Evolutionary conservation across 1,140 invertebrate species (phyloP).

Genomic region (Stegodyphus mimosarum): DNA sequence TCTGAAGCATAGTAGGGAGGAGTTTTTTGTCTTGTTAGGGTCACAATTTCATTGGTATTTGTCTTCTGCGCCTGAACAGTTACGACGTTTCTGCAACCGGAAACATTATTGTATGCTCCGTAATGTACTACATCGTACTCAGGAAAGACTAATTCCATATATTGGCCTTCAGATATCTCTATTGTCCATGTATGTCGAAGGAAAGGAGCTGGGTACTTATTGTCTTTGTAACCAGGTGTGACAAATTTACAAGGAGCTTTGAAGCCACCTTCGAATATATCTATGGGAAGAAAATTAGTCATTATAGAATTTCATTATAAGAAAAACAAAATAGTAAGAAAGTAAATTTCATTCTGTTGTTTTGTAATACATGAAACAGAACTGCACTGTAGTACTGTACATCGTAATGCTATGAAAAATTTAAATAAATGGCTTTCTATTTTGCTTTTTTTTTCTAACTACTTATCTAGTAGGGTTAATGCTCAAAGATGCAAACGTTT

Average conservation of each 20-base stretch:
- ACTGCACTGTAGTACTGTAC: too few species aligned
- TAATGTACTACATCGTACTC: slow-evolving; percentile 63
- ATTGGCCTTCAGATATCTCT: slow-evolving; percentile 39
- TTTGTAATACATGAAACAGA: too few species aligned
- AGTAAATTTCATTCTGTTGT: too few species aligned
- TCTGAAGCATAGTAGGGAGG: slow-evolving; percentile 62
- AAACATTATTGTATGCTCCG: slow-evolving; percentile 62
- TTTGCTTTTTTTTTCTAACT: too few species aligned
- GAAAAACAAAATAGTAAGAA: too few species aligned
- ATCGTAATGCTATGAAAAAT: too few species aligned
- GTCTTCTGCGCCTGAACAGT: slow-evolving; percentile 17
- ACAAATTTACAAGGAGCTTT: slow-evolving; percentile 55
- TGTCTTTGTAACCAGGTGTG: slow-evolving; percentile 52
- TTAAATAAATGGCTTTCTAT: too few species aligned
- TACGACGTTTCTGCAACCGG: slow-evolving; percentile 55
- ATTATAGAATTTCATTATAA: background rate
- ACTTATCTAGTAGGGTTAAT: too few species aligned
- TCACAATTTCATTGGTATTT: slow-evolving; percentile 1
- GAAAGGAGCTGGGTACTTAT: slow-evolving; percentile 62
- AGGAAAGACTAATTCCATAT: slow-evolving; percentile 63
- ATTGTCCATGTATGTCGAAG: slow-evolving; percentile 61
- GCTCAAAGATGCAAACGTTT: too few species aligned
- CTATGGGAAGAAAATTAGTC: background rate
- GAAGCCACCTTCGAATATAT: slow-evolving; percentile 25
- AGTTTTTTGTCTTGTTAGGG: slow-evolving; percentile 57